Evolutionary conservation across 2,888 invertebrate species (phyloP).

Genomic region (Tethea ocularis): DNA sequence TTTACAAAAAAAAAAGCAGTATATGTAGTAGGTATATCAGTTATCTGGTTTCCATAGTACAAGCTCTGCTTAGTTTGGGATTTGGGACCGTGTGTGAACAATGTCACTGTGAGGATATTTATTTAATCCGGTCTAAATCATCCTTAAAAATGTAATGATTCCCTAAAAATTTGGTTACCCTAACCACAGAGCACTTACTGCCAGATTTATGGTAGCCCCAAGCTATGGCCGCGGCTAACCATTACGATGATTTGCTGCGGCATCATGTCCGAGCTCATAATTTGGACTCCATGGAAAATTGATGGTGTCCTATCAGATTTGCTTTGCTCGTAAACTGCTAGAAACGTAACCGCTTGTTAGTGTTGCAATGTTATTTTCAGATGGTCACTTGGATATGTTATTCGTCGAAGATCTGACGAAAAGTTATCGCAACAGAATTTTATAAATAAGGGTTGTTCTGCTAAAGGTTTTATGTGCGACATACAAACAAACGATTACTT

Average conservation of each 20-base stretch:
- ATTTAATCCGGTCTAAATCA: background rate
- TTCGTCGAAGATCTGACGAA: too few species aligned
- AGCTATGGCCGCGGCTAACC: conserved; percentile 34
- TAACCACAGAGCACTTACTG: conserved; percentile 36
- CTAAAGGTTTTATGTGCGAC: too few species aligned
- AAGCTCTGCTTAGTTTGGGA: too few species aligned
- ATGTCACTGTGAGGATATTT: too few species aligned
- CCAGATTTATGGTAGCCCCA: conserved; percentile 49
- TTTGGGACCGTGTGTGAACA: too few species aligned
- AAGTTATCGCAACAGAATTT: too few species aligned
- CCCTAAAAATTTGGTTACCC: background rate
- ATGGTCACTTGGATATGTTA: too few species aligned
- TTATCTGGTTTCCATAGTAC: too few species aligned
- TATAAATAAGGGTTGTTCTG: too few species aligned
- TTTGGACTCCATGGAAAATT: conserved; percentile 37
- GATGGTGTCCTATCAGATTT: conserved; percentile 37
- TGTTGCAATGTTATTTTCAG: conserved; percentile 16
- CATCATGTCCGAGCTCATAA: conserved; percentile 44
- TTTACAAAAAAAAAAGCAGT: too few species aligned
- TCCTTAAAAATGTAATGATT: background rate
- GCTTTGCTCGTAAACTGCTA: conserved; percentile 38
- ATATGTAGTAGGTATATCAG: too few species aligned
- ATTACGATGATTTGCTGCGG: conserved; percentile 51
- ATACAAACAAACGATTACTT: too few species aligned
- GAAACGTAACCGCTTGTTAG: conserved; percentile 36